Evolutionary conservation across 35 echinoderm and acorn worm genomes (phyloP).

Genomic region (Anneissia japonica): DNA sequence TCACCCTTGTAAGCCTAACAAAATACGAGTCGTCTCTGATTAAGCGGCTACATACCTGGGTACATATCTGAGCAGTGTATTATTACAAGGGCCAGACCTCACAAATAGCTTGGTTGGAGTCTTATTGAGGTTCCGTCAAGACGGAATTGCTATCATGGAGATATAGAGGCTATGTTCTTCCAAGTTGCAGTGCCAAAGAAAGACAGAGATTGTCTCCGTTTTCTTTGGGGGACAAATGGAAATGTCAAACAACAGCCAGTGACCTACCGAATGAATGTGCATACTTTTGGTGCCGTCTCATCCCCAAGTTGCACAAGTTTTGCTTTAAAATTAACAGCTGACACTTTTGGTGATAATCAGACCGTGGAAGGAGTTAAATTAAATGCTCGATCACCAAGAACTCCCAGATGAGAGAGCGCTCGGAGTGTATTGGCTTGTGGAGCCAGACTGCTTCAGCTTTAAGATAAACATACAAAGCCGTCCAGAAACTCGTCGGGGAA

Average conservation of each 20-base stretch:
- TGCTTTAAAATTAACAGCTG: neutral
- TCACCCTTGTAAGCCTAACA: conserved; percentile 55
- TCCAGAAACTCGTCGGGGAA: neutral
- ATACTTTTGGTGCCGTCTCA: conserved; percentile 25
- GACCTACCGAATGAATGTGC: conserved; percentile 3
- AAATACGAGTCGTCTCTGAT: conserved; percentile 51
- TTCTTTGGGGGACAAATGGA: conserved; percentile 25
- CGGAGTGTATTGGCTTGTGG: no score
- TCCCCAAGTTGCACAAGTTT: conserved; percentile 16
- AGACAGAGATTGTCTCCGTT: conserved; percentile 3
- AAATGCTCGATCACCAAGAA: neutral
- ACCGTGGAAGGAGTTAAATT: neutral
- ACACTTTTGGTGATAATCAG: neutral
- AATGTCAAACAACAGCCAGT: neutral
- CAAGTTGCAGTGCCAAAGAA: conserved; percentile 1
- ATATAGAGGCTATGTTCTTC: conserved; percentile 28
- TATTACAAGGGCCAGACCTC: conserved; percentile 21
- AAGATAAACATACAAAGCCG: neutral
- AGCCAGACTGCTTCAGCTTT: conserved; percentile 10
- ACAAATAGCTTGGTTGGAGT: conserved; percentile 37
- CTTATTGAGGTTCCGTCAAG: conserved; percentile 21
- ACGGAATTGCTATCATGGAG: conserved; percentile 19
- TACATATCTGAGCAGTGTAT: conserved; percentile 22
- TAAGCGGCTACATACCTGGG: conserved; percentile 40
- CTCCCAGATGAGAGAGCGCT: conserved; percentile 18